Base-by-base conservation (phyloP, 1,140 invertebrate genomes). In the Trichonephila clavata region DNA sequence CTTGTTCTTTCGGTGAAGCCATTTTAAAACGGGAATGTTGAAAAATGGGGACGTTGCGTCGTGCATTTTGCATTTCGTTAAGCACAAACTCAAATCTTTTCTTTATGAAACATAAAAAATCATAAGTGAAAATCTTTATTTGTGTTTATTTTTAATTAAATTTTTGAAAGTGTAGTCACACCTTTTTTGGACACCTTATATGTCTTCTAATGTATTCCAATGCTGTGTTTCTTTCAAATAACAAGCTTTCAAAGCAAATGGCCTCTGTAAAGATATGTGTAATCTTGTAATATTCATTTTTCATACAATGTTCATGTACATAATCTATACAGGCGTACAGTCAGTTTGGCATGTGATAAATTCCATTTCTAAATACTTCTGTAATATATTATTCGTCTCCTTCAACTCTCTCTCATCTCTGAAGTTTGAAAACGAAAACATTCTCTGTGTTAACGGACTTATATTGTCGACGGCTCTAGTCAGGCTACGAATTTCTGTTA, bases 281-380 rank as follows among this genome's bases (percentile, higher is more conserved):
- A 84, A 94, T 90, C 87, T 94, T 94, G 87, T 89, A 90, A 94
- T 88, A 89, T 90, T 87, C 84, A 93, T 93, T 89, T 91, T 93
- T 94, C 86, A 94, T 90, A 80, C 86, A 59, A 86, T 90, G 86
- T 94, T 94, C 87, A 90, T 94, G 93, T 94, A 94, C 61, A 94
- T 94, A 94, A 81, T 60, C 87, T 81, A 83, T 93, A 88, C 91
- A 86, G 91, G 57, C 63, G 83, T 86, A 86, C 43, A 39, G 91
- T 86, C 91, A 87, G 43, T 93, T 94, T 86, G 93, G 93, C 93
- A 94, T 94, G 93, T 94, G 93, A 94, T 94, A 94, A 94, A 94
- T 88, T 94, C 77, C 93, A 90, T 94, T 90, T 94, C 84, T 93
- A 87, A 91, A 93, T 93, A 88, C 84, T 88, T 83, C 71, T 94